These are phyloP conservation scores for Pterostichus niger DNA, from an alignment of 2,888 invertebrate species.

Conservation along the genomic window DNA sequence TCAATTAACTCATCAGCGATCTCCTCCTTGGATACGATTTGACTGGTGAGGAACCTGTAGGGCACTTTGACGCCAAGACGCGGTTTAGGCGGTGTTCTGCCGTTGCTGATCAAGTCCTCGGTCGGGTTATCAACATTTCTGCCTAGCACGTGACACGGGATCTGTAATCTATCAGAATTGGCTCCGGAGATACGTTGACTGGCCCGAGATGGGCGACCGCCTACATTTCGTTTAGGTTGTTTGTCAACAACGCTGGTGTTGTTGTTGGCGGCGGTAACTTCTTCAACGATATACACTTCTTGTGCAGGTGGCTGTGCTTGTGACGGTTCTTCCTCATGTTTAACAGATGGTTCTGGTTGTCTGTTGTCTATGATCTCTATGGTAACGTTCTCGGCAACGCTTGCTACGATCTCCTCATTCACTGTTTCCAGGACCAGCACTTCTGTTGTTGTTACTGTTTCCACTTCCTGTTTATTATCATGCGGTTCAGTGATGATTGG, in stretches of 20 bases:
- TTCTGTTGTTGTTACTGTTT: neutral
- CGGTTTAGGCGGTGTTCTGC: constrained; percentile 75
- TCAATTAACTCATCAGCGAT: constrained; percentile 80
- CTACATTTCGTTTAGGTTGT: neutral
- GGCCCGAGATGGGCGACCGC: neutral
- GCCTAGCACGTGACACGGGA: constrained; percentile 76
- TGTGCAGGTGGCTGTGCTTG: neutral
- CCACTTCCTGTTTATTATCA: neutral
- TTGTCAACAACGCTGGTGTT: neutral
- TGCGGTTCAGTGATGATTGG: neutral
- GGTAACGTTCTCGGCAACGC: constrained; percentile 42
- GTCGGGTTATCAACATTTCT: constrained; percentile 75
- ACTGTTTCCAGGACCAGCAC: constrained; percentile 27
- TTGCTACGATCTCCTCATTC: neutral
- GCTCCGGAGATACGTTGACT: neutral
- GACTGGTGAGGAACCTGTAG: constrained; percentile 78
- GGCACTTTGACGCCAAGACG: constrained; percentile 77
- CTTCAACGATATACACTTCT: constrained; percentile 1
- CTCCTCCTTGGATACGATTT: constrained; percentile 79
- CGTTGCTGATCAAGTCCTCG: constrained; percentile 73
- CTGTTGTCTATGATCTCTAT: constrained; percentile 57
- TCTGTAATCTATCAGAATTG: neutral
- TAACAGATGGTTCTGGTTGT: neutral
- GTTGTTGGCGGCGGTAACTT: neutral
- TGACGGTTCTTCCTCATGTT: neutral